A percentile compares a stretch with the other conserved stretches of the same genome.
phyloP scores from a whole-genome alignment of 2,113 vertebrate species.

The Rhipidura dahli region DNA sequence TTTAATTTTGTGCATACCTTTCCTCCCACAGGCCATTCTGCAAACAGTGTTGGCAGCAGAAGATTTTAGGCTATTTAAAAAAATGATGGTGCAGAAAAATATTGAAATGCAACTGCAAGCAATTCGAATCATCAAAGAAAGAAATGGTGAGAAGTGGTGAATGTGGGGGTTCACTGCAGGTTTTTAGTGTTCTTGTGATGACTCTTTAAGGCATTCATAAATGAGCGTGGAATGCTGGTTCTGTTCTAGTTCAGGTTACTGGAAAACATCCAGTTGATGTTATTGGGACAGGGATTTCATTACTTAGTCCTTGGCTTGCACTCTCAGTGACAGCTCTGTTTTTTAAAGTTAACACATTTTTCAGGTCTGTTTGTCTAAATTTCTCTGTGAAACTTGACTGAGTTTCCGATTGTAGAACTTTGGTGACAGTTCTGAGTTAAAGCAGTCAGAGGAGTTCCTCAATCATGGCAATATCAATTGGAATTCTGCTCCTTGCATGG shows the following conservation, averaged over 20 bases:
- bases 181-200: neutral
- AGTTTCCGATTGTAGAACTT: neutral
- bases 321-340: neutral
- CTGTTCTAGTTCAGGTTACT: neutral
- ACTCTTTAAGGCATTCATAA: neutral
- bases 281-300: neutral
- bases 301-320: neutral
- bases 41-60: constrained; percentile 92
- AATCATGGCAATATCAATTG: rapidly evolving
- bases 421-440: neutral
- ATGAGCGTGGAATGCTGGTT: neutral
- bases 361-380: neutral
- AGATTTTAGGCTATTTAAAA: constrained; percentile 94
- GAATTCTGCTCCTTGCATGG: neutral
- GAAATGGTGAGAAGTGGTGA: constrained; percentile 79
- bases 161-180: neutral
- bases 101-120: constrained; percentile 97
- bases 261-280: neutral
- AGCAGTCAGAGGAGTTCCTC: neutral
- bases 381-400: neutral
- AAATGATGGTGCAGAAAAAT: constrained; percentile 97
- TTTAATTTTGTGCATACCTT: neutral
- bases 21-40: constrained; percentile 80
- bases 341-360: neutral
- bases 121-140: constrained; percentile 91